Base-by-base conservation (phyloP, 2,797 vertebrate species). In the Schizothorax lantsangensis region DNA sequence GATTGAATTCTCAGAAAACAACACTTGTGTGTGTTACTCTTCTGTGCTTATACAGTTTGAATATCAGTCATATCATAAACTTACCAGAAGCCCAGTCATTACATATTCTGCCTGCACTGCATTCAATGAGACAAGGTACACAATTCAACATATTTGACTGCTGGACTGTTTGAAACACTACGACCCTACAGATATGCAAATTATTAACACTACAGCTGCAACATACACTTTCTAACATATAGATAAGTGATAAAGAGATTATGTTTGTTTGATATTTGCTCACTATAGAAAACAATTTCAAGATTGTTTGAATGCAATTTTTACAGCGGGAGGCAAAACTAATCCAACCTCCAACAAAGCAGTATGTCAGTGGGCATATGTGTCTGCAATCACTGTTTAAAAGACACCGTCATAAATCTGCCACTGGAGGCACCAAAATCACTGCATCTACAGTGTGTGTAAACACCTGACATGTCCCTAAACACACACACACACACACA, bases 381-480 rank as follows among this genome's bases (percentile, higher is more conserved):
- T 43, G 49, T 79, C 78, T 66, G 49, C 54, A 36, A 68, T 82
- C 83, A 81, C 85, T 77, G 85, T 83, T 88, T 88, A 81, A 79
- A 88, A 86, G 78, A 82, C 83, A 91, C 81, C 62, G 45, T 83
- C 90, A 90, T 91, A 85, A 91, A 92, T 91, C 89, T 89, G 85
- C 90, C 90, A 91, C 90, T 89, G 89, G 88, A 88, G 90, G 90
- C 90, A 91, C 84, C 87, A 88, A 88, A 92, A 85, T 74, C 73
- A 85, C 90, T 87, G 64, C 69, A 88, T 88, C 74, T 77, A 54
- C 69, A 57, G 78, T 79, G 81, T 87, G 72, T 85, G 89, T 88
- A 84, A 62, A 89, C 81, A 89, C 75, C 87, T 88, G 83, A 86
- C 71, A 88, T 15, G 17, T 66, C 45, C 26, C 30, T 68, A 21